Conservation (phyloP, 2,888 invertebrate genomes). For the Gonocerus acuteangulatus region DNA sequence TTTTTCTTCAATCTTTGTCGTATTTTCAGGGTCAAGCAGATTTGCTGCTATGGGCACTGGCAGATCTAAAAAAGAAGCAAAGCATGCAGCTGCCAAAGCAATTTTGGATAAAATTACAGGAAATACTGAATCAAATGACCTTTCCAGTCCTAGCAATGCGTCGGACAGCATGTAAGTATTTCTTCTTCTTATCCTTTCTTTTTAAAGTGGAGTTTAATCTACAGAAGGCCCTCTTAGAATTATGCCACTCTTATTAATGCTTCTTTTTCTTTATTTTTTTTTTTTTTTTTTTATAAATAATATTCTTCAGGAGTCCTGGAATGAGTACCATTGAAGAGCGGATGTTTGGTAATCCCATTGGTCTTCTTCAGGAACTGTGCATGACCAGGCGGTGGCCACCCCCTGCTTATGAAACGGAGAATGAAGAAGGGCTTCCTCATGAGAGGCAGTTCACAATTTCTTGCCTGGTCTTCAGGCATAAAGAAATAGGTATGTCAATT, state of each 20-base stretch:
- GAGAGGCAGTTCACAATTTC: conserved; percentile 89
- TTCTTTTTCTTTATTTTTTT: too few species aligned
- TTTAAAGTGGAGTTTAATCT: neutral
- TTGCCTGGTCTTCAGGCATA: conserved; percentile 77
- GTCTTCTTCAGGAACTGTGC: conserved; percentile 89
- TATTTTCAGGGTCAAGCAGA: conserved; percentile 37
- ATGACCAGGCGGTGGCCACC: conserved; percentile 95
- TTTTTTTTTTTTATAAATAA: too few species aligned
- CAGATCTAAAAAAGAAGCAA: conserved; percentile 93
- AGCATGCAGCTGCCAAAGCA: conserved; percentile 90
- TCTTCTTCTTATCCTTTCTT: neutral
- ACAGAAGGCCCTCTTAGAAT: too few species aligned
- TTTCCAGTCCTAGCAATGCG: conserved; percentile 42
- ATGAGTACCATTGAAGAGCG: conserved; percentile 56
- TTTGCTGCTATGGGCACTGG: conserved; percentile 76
- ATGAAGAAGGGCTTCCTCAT: conserved; percentile 83
- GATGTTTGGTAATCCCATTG: conserved; percentile 86
- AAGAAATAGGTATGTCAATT: conserved; percentile 51
- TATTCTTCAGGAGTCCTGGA: too few species aligned
- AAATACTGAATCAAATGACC: conserved; percentile 50
- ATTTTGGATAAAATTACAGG: conserved; percentile 69
- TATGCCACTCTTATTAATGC: too few species aligned
- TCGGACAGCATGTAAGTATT: conserved; percentile 41
- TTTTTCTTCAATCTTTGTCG: too few species aligned
- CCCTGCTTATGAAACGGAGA: conserved; percentile 83